Conservation (phyloP, 2,888 invertebrate genomes). For the Nemapogon koenigi region DNA sequence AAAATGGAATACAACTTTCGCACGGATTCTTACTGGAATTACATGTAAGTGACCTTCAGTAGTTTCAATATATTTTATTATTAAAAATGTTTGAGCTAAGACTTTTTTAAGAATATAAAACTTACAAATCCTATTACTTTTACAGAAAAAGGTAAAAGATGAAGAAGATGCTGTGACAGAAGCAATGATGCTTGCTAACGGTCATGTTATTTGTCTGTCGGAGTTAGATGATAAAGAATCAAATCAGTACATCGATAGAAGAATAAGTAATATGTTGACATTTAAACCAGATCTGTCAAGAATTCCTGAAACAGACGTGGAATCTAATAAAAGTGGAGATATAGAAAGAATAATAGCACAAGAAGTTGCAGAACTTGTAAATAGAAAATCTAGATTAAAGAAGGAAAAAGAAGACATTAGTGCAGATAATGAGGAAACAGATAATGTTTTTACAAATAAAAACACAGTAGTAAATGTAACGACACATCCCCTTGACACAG, state of each 20-base stretch:
- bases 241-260: slow-evolving; percentile 28
- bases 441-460: neutral
- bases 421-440: neutral
- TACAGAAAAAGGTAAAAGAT: slow-evolving; percentile 45
- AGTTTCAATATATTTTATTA: neutral
- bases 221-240: slow-evolving; percentile 24
- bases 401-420: slow-evolving; percentile 11
- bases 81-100: neutral
- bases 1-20: slow-evolving; percentile 63
- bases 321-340: slow-evolving; percentile 22
- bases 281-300: slow-evolving; percentile 38
- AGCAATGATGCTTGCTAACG: slow-evolving; percentile 31
- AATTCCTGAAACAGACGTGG: slow-evolving; percentile 26
- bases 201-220: slow-evolving; percentile 24
- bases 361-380: slow-evolving; percentile 40
- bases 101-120: neutral
- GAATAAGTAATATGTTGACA: slow-evolving; percentile 44
- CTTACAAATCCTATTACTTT: slow-evolving; percentile 11
- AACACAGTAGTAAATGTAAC: neutral
- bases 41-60: slow-evolving; percentile 48
- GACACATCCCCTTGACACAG: no score
- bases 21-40: slow-evolving; percentile 67
- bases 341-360: slow-evolving; percentile 34
- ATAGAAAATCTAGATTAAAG: slow-evolving; percentile 29
- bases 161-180: slow-evolving; percentile 33